Evolutionary conservation across 30 jellyfish, hydroid and myxozoan species (phyloP).

Genomic region (Mastigias papua): DNA sequence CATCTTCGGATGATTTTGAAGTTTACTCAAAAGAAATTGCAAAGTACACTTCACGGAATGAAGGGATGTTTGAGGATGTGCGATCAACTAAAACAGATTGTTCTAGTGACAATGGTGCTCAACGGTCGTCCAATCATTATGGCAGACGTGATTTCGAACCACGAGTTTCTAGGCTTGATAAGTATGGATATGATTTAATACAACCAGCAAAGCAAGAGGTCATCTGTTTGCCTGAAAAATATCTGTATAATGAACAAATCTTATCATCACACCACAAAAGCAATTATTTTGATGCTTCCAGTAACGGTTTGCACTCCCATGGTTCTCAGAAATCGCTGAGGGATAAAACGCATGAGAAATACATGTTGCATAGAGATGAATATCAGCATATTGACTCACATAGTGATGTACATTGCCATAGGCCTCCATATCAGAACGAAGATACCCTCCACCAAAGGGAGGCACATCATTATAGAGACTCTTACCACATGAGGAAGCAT

Average conservation of each 20-base stretch:
- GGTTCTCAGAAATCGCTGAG: not conserved
- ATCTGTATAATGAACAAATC: not conserved
- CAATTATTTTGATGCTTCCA: not conserved
- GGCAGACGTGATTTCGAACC: not conserved
- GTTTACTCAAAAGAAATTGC: not conserved
- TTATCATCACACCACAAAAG: conserved; percentile 21
- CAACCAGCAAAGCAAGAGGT: not conserved
- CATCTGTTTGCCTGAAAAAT: not conserved
- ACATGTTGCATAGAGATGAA: conserved; percentile 3
- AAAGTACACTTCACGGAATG: not conserved
- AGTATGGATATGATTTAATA: not conserved
- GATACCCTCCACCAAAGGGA: conserved; percentile 27
- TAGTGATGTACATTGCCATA: not conserved
- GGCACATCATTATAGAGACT: conserved; percentile 14
- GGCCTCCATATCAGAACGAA: not conserved
- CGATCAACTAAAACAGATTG: not conserved
- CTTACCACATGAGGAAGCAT: not conserved
- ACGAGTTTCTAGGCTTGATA: not conserved
- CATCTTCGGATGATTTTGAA: conserved; percentile 5
- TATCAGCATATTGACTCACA: not conserved
- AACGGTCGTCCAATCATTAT: not conserved
- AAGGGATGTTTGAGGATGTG: not conserved
- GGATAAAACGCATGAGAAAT: not conserved
- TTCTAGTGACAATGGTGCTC: not conserved
- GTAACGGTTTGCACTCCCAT: not conserved